Conservation (phyloP, 2,888 invertebrate species). For the Eilema sororculum region DNA sequence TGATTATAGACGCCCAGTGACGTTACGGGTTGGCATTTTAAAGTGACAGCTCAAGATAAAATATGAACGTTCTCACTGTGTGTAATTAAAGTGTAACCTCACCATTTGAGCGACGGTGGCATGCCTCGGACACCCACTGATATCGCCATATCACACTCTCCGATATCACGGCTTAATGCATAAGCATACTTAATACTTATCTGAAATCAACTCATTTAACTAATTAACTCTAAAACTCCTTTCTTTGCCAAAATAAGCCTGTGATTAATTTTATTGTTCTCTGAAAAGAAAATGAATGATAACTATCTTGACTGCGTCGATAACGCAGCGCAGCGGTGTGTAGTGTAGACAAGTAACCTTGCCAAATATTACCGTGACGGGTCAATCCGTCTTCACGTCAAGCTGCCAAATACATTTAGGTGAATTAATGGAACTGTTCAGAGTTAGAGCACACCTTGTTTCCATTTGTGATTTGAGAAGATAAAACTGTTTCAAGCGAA, state of each 20-base stretch:
- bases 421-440: not conserved
- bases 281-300: not conserved
- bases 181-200: not conserved
- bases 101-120: not conserved
- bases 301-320: not conserved
- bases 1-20: not conserved
- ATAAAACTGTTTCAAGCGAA: not conserved
- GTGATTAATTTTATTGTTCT: not conserved
- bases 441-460: not conserved
- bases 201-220: not conserved
- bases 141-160: not conserved
- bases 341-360: not conserved
- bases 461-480: not conserved
- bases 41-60: not conserved
- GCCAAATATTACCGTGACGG: not conserved
- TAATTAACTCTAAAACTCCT: not conserved
- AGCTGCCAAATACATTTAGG: not conserved
- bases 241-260: not conserved
- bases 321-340: not conserved
- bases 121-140: not conserved
- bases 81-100: slow-evolving; percentile 1
- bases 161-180: not conserved
- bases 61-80: not conserved
- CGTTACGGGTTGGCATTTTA: not conserved
- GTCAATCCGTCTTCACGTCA: not conserved